Evolutionary conservation across 2,888 invertebrate species (phyloP).

Genomic region (Carcina quercana): DNA sequence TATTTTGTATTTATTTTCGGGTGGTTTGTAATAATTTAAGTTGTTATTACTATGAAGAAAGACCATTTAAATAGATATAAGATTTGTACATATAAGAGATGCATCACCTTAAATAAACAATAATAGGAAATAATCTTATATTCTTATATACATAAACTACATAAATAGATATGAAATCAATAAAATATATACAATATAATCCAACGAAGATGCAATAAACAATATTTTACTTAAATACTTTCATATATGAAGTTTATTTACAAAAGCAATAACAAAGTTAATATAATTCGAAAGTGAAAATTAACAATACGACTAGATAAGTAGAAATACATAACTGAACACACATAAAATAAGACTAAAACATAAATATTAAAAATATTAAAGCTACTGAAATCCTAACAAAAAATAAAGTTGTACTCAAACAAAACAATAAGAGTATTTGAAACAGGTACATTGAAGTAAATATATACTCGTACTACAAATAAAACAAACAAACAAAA

Average conservation of each 20-base stretch:
- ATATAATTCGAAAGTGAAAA: conserved; percentile 18
- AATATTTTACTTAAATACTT: conserved; percentile 57
- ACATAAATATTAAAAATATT: conserved; percentile 34
- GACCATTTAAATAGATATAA: conserved; percentile 18
- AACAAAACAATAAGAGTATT: conserved; percentile 33
- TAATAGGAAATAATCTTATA: conserved; percentile 14
- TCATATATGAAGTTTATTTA: conserved; percentile 63
- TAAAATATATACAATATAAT: conserved; percentile 20
- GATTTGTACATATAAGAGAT: conserved; percentile 29
- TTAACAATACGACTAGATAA: conserved; percentile 33
- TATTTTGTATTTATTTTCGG: conserved; percentile 38
- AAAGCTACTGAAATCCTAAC: conserved; percentile 43
- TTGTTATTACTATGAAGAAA: conserved; percentile 20
- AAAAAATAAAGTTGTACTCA: conserved; percentile 47
- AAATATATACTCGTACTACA: too few relatives aligned
- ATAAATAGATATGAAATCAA: conserved; percentile 13
- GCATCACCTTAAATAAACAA: conserved; percentile 27
- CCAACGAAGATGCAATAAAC: conserved; percentile 51
- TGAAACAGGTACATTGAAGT: conserved; percentile 50
- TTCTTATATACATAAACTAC: conserved; percentile 8
- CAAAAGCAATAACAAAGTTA: conserved; percentile 42
- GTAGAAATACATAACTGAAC: conserved; percentile 37
- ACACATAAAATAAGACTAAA: conserved; percentile 21
- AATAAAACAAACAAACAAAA: conserved; percentile 15
- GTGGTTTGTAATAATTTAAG: conserved; percentile 43